Evolutionary conservation across 2,888 invertebrate species (phyloP).

Genomic region (Criorhina ranunculi): DNA sequence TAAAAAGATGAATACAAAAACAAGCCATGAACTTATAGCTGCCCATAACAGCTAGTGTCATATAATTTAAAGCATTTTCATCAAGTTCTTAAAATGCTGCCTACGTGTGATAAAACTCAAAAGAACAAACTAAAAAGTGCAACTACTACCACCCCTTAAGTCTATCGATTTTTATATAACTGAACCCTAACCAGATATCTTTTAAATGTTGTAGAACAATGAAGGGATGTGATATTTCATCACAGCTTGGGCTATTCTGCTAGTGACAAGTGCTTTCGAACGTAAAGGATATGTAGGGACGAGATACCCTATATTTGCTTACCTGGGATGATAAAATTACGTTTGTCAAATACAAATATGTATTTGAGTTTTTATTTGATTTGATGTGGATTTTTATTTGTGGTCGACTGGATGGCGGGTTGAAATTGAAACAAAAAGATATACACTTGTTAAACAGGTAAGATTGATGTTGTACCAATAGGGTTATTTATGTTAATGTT

Average conservation of each 20-base stretch:
- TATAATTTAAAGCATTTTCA: too few relatives aligned
- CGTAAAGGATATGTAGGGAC: slow-evolving; percentile 51
- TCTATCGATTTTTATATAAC: slow-evolving; percentile 42
- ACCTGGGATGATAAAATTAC: slow-evolving; percentile 61
- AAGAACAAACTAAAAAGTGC: slow-evolving; percentile 49
- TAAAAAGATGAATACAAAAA: too few relatives aligned
- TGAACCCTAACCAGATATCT: slow-evolving; percentile 46
- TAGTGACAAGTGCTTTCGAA: slow-evolving; percentile 64
- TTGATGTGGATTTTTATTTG: slow-evolving; percentile 42
- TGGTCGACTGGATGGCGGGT: slow-evolving; percentile 8
- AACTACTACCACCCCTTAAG: neutral
- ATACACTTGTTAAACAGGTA: neutral
- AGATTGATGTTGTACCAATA: slow-evolving; percentile 4
- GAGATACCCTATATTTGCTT: slow-evolving; percentile 46
- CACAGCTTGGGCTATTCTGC: slow-evolving; percentile 68
- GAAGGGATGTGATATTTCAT: slow-evolving; percentile 61
- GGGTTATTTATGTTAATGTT: too few relatives aligned
- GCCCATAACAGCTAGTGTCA: too few relatives aligned
- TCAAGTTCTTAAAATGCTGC: too few relatives aligned
- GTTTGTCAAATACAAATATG: slow-evolving; percentile 68
- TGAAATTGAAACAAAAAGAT: slow-evolving; percentile 3
- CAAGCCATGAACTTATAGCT: too few relatives aligned
- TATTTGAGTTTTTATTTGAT: slow-evolving; percentile 49
- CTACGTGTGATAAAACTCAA: too few relatives aligned
- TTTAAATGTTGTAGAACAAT: slow-evolving; percentile 58